phyloP scores from a whole-genome alignment of 2,797 vertebrate species.

The Hephaestus fuliginosus region DNA sequence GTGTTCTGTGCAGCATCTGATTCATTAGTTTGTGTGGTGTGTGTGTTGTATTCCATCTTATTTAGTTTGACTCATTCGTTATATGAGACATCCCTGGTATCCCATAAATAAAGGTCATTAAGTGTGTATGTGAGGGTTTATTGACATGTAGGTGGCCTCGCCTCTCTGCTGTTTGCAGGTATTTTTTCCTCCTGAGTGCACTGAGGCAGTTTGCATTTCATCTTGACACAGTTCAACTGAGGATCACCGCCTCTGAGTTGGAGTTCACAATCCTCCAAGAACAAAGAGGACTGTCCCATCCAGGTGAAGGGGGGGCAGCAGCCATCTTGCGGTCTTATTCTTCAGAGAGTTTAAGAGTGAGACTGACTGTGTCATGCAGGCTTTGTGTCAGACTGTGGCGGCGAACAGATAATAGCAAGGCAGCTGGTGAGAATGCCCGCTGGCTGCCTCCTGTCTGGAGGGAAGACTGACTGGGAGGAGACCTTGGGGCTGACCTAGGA shows the following conservation, averaged over 20 bases:
- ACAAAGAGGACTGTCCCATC: constrained; percentile 21
- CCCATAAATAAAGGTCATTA: neutral
- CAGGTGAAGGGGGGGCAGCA: constrained; percentile 27
- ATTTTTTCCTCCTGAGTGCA: constrained; percentile 6
- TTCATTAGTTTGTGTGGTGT: neutral
- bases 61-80: neutral
- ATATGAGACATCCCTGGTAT: neutral
- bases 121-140: neutral
- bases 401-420: constrained; percentile 9
- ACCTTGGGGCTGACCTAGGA: constrained; percentile 23
- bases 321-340: neutral
- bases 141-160: neutral
- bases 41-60: neutral
- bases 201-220: constrained; percentile 8
- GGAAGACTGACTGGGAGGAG: constrained; percentile 37
- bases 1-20: neutral
- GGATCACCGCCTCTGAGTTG: constrained; percentile 20
- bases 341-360: constrained; percentile 22
- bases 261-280: neutral
- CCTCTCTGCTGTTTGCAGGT: neutral
- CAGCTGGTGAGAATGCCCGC: constrained; percentile 58
- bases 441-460: constrained; percentile 35
- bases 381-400: constrained; percentile 38
- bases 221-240: constrained; percentile 16
- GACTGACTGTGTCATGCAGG: constrained; percentile 18